A percentile compares a stretch with the other conserved stretches of the same genome.
These are phyloP conservation scores for Panagrolaimus sp. DNA, from an alignment of 1,140 invertebrate genomes.

Conservation along the genomic window DNA sequence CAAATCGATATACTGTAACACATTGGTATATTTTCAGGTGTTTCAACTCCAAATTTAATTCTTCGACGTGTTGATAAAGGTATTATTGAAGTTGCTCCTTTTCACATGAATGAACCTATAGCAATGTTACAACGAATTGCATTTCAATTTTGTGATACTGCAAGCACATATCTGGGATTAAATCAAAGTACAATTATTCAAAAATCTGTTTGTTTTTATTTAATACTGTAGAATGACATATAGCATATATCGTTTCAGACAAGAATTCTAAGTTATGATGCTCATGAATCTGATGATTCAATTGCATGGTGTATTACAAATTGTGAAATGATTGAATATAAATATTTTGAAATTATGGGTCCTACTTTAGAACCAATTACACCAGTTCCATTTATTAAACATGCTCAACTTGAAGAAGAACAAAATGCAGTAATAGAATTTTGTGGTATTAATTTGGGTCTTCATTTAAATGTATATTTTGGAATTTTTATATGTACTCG, in stretches of 20 bases:
- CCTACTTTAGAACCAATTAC: not conserved
- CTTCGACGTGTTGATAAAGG: not conserved
- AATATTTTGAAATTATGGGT: not conserved
- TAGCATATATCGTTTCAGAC: not conserved
- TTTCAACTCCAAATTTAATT: slow-evolving; percentile 1
- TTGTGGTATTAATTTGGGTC: not conserved
- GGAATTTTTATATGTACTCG: not conserved
- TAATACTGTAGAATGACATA: not conserved
- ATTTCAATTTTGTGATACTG: slow-evolving; percentile 6
- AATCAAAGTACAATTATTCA: not conserved
- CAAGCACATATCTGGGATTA: not conserved
- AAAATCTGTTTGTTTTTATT: not conserved
- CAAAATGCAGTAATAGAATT: not conserved
- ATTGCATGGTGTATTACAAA: not conserved
- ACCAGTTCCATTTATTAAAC: not conserved
- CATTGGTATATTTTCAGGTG: not conserved
- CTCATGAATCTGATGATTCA: not conserved
- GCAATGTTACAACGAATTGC: not conserved
- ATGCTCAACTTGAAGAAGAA: not conserved
- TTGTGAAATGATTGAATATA: not conserved
- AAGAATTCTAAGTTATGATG: not conserved
- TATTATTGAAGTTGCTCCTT: not conserved
- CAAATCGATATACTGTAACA: too few species aligned
- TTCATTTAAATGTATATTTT: not conserved
- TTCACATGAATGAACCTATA: not conserved